Conservation (phyloP, 2,888 invertebrate species). For the Cactoblastis cactorum region DNA sequence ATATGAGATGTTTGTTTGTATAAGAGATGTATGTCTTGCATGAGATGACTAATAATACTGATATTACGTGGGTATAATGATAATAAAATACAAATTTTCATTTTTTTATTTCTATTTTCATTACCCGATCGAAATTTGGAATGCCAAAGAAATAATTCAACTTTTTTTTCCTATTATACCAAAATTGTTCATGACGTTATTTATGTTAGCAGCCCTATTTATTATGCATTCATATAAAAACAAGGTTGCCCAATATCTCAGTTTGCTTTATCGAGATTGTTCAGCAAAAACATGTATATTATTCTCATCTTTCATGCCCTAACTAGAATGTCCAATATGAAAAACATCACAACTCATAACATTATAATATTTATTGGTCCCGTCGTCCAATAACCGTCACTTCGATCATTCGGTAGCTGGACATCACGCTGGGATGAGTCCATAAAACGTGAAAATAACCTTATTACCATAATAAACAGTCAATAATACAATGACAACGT, state of each 20-base stretch:
- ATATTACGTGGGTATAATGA: no score
- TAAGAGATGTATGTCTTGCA: no score
- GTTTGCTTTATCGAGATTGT: not conserved
- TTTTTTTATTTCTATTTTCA: no score
- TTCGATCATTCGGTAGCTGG: conserved; percentile 45
- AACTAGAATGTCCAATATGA: not conserved
- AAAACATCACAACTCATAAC: conserved; percentile 17
- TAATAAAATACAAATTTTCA: no score
- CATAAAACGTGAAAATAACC: conserved; percentile 31
- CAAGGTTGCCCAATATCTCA: not conserved
- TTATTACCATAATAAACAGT: conserved; percentile 34
- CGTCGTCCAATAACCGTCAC: conserved; percentile 36
- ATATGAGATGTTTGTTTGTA: no score
- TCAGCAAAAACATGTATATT: not conserved
- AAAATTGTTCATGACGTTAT: no score
- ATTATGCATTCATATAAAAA: not conserved
- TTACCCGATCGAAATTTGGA: no score
- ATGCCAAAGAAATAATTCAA: no score
- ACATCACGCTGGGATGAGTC: conserved; percentile 34
- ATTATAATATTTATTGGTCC: conserved; percentile 26
- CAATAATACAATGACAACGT: conserved; percentile 33
- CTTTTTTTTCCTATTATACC: no score
- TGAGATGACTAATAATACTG: no score
- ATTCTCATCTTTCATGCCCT: not conserved
- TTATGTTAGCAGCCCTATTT: no score